Evolutionary conservation across 2,113 vertebrate genomes (phyloP).

Genomic region (Megaleporinus macrocephalus): DNA sequence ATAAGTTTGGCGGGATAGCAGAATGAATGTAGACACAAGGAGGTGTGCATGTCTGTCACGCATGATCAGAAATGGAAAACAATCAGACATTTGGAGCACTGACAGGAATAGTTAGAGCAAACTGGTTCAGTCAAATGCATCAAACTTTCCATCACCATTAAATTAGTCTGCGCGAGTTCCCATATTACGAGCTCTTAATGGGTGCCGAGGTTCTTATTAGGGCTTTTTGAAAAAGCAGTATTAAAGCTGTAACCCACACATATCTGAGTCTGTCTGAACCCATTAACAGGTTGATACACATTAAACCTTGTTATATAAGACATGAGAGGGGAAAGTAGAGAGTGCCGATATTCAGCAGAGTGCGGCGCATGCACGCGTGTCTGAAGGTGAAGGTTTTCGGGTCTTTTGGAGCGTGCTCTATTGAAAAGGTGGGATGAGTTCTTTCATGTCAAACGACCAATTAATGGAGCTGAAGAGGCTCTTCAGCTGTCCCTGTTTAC

Average conservation of each 20-base stretch:
- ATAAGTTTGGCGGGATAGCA: no score
- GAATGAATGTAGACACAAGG: no score
- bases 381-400: constrained; percentile 34
- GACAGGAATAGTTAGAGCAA: no score
- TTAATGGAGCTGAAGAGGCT: constrained; percentile 53
- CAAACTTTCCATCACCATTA: no score
- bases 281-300: not conserved
- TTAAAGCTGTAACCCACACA: not conserved
- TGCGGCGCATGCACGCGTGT: constrained; percentile 27
- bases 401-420: constrained; percentile 3
- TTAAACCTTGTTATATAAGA: not conserved
- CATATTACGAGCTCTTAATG: no score
- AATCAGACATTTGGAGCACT: no score
- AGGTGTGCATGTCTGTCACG: no score
- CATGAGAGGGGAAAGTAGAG: constrained; percentile 11
- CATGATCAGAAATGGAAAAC: no score
- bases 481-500: constrained; percentile 47
- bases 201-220: no score
- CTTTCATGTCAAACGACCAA: constrained; percentile 54
- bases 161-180: no score
- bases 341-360: constrained; percentile 20
- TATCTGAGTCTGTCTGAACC: not conserved
- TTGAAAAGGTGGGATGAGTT: constrained; percentile 41
- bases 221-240: not conserved
- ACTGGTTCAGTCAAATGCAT: no score